Conservation (phyloP, 1,140 invertebrate species). For the Lordiphosa stackelbergi region DNA sequence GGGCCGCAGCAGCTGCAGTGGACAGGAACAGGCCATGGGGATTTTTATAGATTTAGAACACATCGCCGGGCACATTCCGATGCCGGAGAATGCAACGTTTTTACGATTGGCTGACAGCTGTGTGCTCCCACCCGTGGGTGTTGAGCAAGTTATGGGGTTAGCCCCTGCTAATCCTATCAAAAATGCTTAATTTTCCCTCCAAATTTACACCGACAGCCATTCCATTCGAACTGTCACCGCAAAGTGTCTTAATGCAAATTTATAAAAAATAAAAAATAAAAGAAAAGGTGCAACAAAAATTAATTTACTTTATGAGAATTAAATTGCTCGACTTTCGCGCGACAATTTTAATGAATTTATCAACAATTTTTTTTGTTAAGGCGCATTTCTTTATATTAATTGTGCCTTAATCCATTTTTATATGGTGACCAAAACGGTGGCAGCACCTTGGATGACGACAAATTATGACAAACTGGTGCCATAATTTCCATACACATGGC, state of each 20-base stretch:
- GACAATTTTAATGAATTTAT: slow-evolving; percentile 40
- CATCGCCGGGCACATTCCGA: slow-evolving; percentile 25
- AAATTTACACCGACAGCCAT: slow-evolving; percentile 1
- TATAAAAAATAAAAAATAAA: slow-evolving; percentile 10
- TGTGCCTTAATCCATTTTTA: slow-evolving; percentile 40
- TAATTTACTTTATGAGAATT: slow-evolving; percentile 15
- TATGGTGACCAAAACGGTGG: slow-evolving; percentile 26
- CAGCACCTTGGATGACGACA: slow-evolving; percentile 31
- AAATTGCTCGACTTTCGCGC: slow-evolving; percentile 14
- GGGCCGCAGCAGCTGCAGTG: slow-evolving; percentile 41
- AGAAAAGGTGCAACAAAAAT: slow-evolving; percentile 10
- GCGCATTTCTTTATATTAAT: slow-evolving; percentile 26
- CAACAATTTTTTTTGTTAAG: slow-evolving; percentile 29
- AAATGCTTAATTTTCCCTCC: slow-evolving; percentile 3
- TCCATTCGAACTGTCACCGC: slow-evolving; percentile 5
- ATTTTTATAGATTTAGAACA: slow-evolving; percentile 54
- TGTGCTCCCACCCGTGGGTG: slow-evolving; percentile 36
- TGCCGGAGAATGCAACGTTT: slow-evolving; percentile 24
- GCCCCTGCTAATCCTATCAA: slow-evolving; percentile 8
- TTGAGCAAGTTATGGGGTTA: slow-evolving; percentile 13
- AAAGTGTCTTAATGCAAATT: slow-evolving; percentile 4
- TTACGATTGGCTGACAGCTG: slow-evolving; percentile 38
- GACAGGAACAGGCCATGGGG: slow-evolving; percentile 26
- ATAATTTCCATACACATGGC: slow-evolving; percentile 34
- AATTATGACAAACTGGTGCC: slow-evolving; percentile 56